A percentile compares a stretch with the other conserved stretches of the same genome.
phyloP scores from a whole-genome alignment of 1,140 invertebrate species.

The Scaptomyza pallida region DNA sequence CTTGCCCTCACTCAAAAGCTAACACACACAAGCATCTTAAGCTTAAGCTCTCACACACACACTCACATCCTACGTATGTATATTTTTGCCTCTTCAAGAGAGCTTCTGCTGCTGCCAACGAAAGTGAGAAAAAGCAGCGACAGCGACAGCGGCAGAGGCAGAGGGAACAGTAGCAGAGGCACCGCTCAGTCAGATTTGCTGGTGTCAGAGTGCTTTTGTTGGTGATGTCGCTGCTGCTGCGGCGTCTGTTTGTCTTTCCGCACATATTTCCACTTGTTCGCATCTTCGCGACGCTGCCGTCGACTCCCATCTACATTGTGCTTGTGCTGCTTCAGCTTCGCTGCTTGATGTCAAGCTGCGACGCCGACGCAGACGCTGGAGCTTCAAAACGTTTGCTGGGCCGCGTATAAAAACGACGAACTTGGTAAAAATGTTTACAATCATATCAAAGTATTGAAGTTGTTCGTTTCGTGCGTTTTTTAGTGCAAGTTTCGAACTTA shows the following conservation, averaged over 20 bases:
- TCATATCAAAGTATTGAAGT: conserved; percentile 77
- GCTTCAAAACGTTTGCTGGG: conserved; percentile 54
- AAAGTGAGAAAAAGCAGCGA: conserved; percentile 59
- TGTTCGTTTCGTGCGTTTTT: conserved; percentile 59
- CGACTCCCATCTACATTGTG: conserved; percentile 5
- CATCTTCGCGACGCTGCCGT: conserved; percentile 51
- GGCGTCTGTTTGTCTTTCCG: conserved; percentile 30
- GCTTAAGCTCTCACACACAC: conserved; percentile 9
- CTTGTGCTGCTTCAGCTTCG: conserved; percentile 15
- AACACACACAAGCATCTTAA: conserved; percentile 13
- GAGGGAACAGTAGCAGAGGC: conserved; percentile 8
- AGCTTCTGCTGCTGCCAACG: conserved; percentile 34
- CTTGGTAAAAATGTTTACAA: conserved; percentile 77
- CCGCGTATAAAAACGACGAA: conserved; percentile 75
- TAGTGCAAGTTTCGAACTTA: conserved; percentile 34
- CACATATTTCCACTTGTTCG: conserved; percentile 61
- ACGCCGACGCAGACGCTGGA: conserved; percentile 24
- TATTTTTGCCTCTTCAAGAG: conserved; percentile 17
- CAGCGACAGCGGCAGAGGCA: conserved; percentile 13
- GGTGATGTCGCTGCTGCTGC: conserved; percentile 14
- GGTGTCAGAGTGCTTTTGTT: conserved; percentile 1
- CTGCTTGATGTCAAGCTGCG: conserved; percentile 39
- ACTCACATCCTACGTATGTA: no score
- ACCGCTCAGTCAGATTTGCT: conserved; percentile 39
- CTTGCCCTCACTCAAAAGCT: conserved; percentile 48